phyloP scores from a whole-genome alignment of 2,113 vertebrate species.

The Blennius ocellaris region DNA sequence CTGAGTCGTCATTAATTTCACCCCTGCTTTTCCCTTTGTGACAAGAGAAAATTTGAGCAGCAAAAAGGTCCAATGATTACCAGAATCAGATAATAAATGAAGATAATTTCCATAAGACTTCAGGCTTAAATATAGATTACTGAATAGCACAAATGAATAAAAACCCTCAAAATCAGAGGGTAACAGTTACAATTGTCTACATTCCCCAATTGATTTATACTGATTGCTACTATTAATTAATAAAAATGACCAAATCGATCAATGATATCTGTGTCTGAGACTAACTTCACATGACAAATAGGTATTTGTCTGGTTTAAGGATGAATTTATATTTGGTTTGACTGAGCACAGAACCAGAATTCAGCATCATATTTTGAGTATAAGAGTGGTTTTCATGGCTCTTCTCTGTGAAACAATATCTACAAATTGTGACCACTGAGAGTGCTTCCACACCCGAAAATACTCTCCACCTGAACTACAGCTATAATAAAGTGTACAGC shows the following conservation, averaged over 20 bases:
- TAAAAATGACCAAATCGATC: too few species aligned
- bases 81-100: constrained; percentile 18
- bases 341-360: constrained; percentile 7
- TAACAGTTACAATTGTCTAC: too few species aligned
- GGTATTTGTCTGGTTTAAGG: too few species aligned
- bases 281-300: too few species aligned
- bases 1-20: constrained; percentile 11
- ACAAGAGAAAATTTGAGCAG: constrained; percentile 13
- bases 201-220: too few species aligned
- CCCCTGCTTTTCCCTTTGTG: neutral
- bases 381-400: constrained; percentile 4
- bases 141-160: neutral
- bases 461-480: neutral
- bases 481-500: constrained; percentile 8
- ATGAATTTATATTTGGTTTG: neutral
- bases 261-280: too few species aligned
- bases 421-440: neutral
- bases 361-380: neutral
- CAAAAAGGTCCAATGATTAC: constrained; percentile 20
- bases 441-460: constrained; percentile 22
- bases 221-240: too few species aligned
- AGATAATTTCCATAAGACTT: constrained; percentile 10
- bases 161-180: neutral
- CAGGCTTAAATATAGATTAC: neutral
- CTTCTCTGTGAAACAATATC: constrained; percentile 18